Evolutionary conservation across 2,797 vertebrate genomes (phyloP).

Genomic region (Zenarchopterus dispar): DNA sequence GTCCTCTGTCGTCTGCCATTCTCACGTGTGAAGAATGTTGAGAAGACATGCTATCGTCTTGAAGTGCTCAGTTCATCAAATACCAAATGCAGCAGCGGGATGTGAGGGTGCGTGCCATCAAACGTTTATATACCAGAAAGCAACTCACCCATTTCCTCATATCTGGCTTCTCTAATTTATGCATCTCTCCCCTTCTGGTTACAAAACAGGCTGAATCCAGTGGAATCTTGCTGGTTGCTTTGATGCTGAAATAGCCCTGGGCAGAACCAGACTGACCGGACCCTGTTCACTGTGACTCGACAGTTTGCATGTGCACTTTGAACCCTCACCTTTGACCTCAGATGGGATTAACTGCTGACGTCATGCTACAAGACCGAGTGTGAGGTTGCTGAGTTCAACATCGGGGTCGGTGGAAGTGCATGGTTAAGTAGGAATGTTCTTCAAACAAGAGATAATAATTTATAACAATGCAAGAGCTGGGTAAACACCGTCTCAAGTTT

Average conservation of each 20-base stretch:
- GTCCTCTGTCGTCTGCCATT: background rate
- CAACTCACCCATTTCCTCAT: conserved; percentile 64
- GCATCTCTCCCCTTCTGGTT: conserved; percentile 50
- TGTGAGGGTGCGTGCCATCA: conserved; percentile 21
- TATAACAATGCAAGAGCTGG: conserved; percentile 31
- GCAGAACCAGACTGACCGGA: conserved; percentile 61
- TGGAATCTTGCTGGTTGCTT: conserved; percentile 71
- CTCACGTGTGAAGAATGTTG: conserved; percentile 11
- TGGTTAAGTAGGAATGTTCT: conserved; percentile 38
- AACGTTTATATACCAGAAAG: conserved; percentile 39
- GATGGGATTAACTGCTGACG: conserved; percentile 17
- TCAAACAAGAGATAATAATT: conserved; percentile 53
- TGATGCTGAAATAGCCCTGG: conserved; percentile 67
- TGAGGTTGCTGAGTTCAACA: conserved; percentile 36
- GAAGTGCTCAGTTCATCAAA: conserved; percentile 33
- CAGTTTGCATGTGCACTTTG: conserved; percentile 63
- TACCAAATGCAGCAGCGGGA: conserved; percentile 18
- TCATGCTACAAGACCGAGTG: conserved; percentile 20
- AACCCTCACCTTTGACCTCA: conserved; percentile 51
- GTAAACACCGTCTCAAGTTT: conserved; percentile 53
- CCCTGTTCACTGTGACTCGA: conserved; percentile 72
- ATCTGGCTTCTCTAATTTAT: conserved; percentile 50
- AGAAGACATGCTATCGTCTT: conserved; percentile 15
- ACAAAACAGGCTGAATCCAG: conserved; percentile 67
- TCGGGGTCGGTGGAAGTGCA: conserved; percentile 21